Evolutionary conservation across 2,797 vertebrate species (phyloP).

Genomic region (Yasuhikotakia modesta): DNA sequence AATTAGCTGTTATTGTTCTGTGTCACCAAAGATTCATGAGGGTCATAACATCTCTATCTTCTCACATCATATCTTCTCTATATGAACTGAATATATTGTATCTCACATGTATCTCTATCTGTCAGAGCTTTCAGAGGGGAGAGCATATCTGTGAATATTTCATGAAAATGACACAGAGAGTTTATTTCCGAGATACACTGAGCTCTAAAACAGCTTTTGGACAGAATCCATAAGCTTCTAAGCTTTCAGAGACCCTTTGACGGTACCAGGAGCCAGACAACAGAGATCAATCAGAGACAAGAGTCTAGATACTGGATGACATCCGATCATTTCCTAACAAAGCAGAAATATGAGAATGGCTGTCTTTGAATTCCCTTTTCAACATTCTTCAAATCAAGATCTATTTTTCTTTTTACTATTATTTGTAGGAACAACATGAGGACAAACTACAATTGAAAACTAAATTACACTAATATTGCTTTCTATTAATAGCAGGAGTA

Average conservation of each 20-base stretch:
- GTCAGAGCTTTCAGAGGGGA: slow-evolving; percentile 5
- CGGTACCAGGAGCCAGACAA: slow-evolving; percentile 42
- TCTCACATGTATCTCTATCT: background rate
- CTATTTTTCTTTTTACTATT: too few relatives aligned
- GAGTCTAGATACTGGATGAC: slow-evolving; percentile 33
- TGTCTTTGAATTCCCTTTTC: background rate
- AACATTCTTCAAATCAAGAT: background rate
- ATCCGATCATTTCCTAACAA: slow-evolving; percentile 20
- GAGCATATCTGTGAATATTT: slow-evolving; percentile 44
- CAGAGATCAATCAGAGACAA: slow-evolving; percentile 44
- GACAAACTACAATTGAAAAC: too few relatives aligned
- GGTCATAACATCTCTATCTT: background rate
- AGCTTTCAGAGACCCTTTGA: slow-evolving; percentile 32
- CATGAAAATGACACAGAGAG: slow-evolving; percentile 33
- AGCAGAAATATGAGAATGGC: slow-evolving; percentile 26
- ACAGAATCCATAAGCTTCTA: slow-evolving; percentile 36
- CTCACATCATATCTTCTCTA: too few relatives aligned
- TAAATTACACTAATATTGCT: too few relatives aligned
- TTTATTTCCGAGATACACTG: slow-evolving; percentile 32
- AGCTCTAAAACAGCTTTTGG: slow-evolving; percentile 36
- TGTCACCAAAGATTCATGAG: background rate
- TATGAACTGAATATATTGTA: slow-evolving; percentile 13
- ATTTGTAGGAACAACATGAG: too few relatives aligned
- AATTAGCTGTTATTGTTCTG: background rate
- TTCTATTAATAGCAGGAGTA: too few relatives aligned